phyloP scores from a whole-genome alignment of 37 sponge, comb jelly and placozoan genomes.

The Cladorhizidae sp. region DNA sequence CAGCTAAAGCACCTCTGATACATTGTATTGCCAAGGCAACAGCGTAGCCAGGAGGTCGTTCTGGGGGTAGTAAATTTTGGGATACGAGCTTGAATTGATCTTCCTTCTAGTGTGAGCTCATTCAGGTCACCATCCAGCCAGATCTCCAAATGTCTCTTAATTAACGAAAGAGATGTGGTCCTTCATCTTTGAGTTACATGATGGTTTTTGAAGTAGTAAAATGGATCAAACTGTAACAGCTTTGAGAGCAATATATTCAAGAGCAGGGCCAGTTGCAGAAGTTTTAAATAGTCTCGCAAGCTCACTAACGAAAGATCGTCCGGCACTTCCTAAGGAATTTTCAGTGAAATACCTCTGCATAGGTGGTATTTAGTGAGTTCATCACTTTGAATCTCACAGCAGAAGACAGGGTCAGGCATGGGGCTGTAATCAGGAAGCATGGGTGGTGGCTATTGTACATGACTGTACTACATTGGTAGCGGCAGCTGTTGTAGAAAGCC shows the following conservation, averaged over 20 bases:
- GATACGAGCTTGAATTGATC: not conserved
- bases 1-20: too few species aligned
- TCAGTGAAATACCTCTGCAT: constrained; percentile 30
- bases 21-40: too few species aligned
- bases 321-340: constrained; percentile 17
- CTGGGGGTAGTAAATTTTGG: too few species aligned
- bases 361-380: not conserved
- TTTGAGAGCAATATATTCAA: constrained; percentile 15
- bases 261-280: constrained; percentile 7
- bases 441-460: too few species aligned
- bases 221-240: not conserved
- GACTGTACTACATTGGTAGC: too few species aligned
- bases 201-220: constrained; percentile 29
- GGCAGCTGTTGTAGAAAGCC: too few species aligned
- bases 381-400: not conserved
- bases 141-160: not conserved
- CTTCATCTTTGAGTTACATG: not conserved
- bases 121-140: constrained; percentile 8
- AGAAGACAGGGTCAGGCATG: not conserved
- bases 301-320: constrained; percentile 16
- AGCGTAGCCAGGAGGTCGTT: too few species aligned
- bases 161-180: not conserved
- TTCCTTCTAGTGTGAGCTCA: not conserved
- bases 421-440: too few species aligned
- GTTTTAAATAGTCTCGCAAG: constrained; percentile 10